Conservation (phyloP, 2,888 invertebrate genomes). For the Ypsolopha scabrella region DNA sequence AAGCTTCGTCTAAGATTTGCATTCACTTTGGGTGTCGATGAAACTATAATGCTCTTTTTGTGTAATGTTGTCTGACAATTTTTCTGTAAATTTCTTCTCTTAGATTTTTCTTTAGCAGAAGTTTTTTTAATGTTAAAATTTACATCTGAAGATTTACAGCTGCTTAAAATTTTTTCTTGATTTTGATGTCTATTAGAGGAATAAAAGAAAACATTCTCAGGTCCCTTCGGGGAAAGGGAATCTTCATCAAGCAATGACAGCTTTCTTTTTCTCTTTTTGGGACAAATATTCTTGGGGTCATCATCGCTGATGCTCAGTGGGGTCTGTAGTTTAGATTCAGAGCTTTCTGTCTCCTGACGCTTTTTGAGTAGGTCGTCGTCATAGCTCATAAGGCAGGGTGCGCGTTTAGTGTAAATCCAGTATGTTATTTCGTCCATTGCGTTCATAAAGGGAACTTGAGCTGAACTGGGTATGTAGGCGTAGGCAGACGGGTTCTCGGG, state of each 20-base stretch:
- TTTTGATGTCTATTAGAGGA: constrained; percentile 26
- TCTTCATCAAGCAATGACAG: constrained; percentile 40
- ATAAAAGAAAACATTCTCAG: constrained; percentile 46
- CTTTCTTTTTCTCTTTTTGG: constrained; percentile 46
- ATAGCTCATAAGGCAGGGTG: constrained; percentile 57
- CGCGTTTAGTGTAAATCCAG: constrained; percentile 57
- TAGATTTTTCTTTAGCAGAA: constrained; percentile 32
- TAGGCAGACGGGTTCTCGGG: constrained; percentile 6
- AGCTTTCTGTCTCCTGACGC: constrained; percentile 17
- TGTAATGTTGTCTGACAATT: constrained; percentile 24
- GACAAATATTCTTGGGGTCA: constrained; percentile 3
- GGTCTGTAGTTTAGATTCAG: constrained; percentile 4
- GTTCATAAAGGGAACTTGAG: constrained; percentile 47
- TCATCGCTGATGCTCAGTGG: not conserved
- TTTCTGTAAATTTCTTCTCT: constrained; percentile 30
- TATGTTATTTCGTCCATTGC: constrained; percentile 60
- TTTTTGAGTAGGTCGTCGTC: constrained; percentile 39
- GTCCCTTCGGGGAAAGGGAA: constrained; percentile 32
- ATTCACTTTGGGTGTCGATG: constrained; percentile 44
- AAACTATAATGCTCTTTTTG: constrained; percentile 43
- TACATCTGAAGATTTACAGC: constrained; percentile 40
- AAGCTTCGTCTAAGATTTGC: constrained; percentile 38
- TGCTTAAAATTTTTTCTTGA: constrained; percentile 21
- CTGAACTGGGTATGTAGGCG: constrained; percentile 2
- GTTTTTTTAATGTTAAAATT: constrained; percentile 50